A percentile compares a stretch with the other conserved stretches of the same genome.
These are phyloP conservation scores for Okamejei kenojei DNA, from an alignment of 2,797 vertebrate genomes.

Conservation along the genomic window DNA sequence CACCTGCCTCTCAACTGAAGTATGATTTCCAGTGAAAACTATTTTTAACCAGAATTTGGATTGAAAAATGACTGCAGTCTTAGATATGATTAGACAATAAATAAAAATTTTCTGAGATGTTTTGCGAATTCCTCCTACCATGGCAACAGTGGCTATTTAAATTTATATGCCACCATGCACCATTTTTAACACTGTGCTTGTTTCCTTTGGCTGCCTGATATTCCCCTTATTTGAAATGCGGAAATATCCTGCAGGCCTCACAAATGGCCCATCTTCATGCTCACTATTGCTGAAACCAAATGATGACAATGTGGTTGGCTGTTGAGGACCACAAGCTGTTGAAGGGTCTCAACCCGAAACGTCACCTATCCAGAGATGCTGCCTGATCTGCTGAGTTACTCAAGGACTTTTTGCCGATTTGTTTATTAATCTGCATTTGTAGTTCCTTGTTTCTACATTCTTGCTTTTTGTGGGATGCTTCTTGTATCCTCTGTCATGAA, in stretches of 20 bases:
- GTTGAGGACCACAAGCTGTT: not conserved
- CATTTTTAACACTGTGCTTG: conserved; percentile 1
- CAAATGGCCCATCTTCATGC: not conserved
- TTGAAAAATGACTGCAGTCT: not conserved
- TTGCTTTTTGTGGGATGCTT: too few species aligned
- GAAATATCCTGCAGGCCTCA: not conserved
- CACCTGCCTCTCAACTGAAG: not conserved
- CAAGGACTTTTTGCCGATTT: too few species aligned
- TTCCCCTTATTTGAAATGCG: not conserved
- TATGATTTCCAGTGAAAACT: not conserved
- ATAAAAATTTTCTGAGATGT: not conserved
- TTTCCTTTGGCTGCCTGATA: not conserved
- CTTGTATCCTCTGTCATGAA: too few species aligned
- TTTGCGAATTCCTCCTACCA: not conserved
- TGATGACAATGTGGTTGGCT: not conserved
- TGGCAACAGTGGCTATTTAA: conserved; percentile 16
- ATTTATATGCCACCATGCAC: not conserved
- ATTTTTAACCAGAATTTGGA: too few species aligned
- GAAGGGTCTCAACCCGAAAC: too few species aligned
- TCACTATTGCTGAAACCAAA: not conserved
- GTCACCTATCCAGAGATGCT: too few species aligned
- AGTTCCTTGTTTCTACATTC: too few species aligned
- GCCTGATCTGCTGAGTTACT: too few species aligned
- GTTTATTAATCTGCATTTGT: too few species aligned
- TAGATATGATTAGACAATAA: not conserved